Conservation (phyloP, 2,113 vertebrate genomes). For the Phalacrocorax aristotelis region DNA sequence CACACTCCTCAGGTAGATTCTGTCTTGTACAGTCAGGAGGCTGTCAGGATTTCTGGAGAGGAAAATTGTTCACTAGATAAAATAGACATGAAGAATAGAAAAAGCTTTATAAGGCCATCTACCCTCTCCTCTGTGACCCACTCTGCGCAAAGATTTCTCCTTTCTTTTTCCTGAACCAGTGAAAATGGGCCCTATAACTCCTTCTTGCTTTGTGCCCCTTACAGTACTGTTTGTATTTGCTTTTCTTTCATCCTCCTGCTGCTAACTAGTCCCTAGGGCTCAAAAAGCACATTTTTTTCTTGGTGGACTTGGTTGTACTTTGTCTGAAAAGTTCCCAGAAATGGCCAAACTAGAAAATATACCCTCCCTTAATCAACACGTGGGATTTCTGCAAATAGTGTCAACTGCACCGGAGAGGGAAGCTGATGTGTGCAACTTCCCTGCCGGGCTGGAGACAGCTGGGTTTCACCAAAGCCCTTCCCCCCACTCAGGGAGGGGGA, state of each 20-base stretch:
- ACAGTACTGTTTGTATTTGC: background rate
- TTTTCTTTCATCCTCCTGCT: background rate
- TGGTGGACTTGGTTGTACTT: background rate
- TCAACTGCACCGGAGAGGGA: background rate
- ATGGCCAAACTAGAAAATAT: background rate
- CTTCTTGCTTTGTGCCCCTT: background rate
- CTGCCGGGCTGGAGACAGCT: background rate
- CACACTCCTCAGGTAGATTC: background rate
- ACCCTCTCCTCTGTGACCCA: background rate
- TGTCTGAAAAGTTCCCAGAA: background rate
- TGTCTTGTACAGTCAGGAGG: background rate
- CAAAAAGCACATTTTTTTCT: background rate
- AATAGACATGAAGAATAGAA: background rate
- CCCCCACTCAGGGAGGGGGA: background rate
- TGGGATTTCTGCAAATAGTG: background rate
- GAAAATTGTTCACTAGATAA: background rate
- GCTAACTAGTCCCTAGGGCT: background rate
- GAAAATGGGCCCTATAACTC: background rate
- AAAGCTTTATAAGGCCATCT: background rate
- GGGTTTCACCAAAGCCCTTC: background rate
- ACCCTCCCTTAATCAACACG: background rate
- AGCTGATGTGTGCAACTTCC: background rate
- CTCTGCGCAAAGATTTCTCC: background rate
- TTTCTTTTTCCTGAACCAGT: background rate
- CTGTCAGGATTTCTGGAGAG: background rate